Evolutionary conservation across 2,113 vertebrate genomes (phyloP).

Genomic region (Apistogramma diplotaenia): DNA sequence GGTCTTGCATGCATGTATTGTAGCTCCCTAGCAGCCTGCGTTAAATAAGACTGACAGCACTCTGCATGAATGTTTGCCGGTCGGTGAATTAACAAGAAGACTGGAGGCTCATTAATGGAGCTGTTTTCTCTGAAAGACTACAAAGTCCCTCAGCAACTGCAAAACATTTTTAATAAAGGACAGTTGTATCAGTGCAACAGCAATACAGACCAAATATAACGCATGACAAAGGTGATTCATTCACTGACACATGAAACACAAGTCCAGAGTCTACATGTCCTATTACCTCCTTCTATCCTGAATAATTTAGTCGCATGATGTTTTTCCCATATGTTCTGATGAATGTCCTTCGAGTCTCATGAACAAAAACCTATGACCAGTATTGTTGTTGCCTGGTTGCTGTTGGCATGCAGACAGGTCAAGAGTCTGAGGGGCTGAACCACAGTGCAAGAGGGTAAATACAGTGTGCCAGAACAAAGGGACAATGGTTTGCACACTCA

Average conservation of each 20-base stretch:
- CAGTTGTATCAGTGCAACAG: background rate
- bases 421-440: conserved; percentile 34
- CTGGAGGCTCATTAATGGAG: background rate
- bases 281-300: background rate
- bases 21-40: background rate
- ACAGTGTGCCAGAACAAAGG: conserved; percentile 35
- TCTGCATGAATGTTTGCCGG: no score
- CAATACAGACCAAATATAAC: background rate
- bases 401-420: conserved; percentile 61
- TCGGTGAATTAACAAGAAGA: background rate
- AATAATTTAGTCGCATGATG: background rate
- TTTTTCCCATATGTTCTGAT: background rate
- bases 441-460: conserved; percentile 49
- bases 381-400: conserved; percentile 43
- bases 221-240: background rate
- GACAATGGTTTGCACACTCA: conserved; percentile 71
- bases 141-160: background rate
- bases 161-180: background rate
- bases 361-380: conserved; percentile 7
- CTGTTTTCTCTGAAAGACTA: background rate
- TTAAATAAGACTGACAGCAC: background rate
- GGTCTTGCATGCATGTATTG: background rate
- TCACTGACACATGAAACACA: background rate
- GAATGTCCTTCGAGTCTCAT: background rate
- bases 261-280: background rate